These are phyloP conservation scores for Belgica antarctica DNA, from an alignment of 2,888 invertebrate species.

Conservation along the genomic window DNA sequence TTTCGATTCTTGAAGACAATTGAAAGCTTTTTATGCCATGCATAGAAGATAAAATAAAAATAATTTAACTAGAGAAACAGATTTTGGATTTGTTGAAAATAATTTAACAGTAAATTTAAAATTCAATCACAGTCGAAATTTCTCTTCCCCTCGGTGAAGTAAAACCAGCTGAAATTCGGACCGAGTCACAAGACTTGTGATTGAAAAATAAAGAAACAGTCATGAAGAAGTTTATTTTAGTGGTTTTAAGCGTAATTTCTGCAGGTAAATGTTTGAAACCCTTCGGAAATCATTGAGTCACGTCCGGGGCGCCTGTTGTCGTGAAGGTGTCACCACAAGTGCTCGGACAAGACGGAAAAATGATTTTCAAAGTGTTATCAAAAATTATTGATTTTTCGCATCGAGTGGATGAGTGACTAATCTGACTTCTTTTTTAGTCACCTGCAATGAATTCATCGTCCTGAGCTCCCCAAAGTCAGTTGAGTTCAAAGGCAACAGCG, in stretches of 20 bases:
- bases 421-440: slow-evolving; percentile 51
- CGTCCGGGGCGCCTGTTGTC: neutral
- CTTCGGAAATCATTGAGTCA: neutral
- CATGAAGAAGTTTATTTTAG: neutral
- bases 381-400: neutral
- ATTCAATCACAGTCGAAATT: too few relatives aligned
- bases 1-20: neutral
- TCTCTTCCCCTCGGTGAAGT: too few relatives aligned
- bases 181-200: too few relatives aligned
- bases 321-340: neutral
- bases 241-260: slow-evolving; percentile 1
- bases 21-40: neutral
- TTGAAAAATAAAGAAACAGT: neutral
- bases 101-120: too few relatives aligned
- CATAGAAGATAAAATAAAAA: too few relatives aligned
- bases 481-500: slow-evolving; percentile 65
- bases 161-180: too few relatives aligned
- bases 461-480: slow-evolving; percentile 68
- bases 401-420: neutral
- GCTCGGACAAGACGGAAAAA: neutral
- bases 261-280: neutral
- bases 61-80: too few relatives aligned
- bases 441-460: slow-evolving; percentile 66
- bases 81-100: too few relatives aligned
- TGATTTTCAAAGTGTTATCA: neutral